Conservation (phyloP, 2,888 invertebrate species). For the Drosophila cracens region DNA sequence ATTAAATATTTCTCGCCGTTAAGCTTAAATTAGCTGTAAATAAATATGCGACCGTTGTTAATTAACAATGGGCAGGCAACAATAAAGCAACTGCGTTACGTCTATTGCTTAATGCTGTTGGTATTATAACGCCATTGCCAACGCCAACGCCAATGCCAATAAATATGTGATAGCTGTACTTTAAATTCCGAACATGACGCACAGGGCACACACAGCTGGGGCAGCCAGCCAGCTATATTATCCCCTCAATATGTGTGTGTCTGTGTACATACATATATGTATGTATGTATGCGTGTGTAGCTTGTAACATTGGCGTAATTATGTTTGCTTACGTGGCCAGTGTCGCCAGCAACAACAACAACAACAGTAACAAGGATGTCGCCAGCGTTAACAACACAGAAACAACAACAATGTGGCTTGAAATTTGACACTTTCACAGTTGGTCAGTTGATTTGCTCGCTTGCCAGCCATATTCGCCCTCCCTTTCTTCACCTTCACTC, state of each 20-base stretch:
- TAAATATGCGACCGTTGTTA: conserved; percentile 9
- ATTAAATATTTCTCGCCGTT: background rate
- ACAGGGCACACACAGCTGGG: conserved; percentile 3
- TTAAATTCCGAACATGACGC: conserved; percentile 44
- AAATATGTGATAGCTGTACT: conserved; percentile 33
- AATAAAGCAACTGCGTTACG: conserved; percentile 10
- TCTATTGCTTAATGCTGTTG: conserved; percentile 19
- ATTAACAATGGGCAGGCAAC: conserved; percentile 14
- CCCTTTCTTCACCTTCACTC: background rate
- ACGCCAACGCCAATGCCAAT: conserved; percentile 3
- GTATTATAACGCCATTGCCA: conserved; percentile 10
- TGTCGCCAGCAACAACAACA: conserved; percentile 38
- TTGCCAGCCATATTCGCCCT: conserved; percentile 45
- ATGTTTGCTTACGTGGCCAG: conserved; percentile 78
- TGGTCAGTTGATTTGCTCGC: conserved; percentile 78
- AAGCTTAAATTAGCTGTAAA: background rate
- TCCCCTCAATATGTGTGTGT: background rate
- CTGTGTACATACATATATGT: background rate
- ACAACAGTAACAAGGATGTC: conserved; percentile 50
- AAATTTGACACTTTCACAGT: conserved; percentile 79
- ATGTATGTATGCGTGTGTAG: conserved; percentile 25
- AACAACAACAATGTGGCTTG: conserved; percentile 76
- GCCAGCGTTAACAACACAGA: conserved; percentile 41
- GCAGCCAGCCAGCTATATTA: conserved; percentile 11
- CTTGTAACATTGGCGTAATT: conserved; percentile 67